phyloP scores from a whole-genome alignment of 2,888 invertebrate genomes.

The Oligia latruncula region DNA sequence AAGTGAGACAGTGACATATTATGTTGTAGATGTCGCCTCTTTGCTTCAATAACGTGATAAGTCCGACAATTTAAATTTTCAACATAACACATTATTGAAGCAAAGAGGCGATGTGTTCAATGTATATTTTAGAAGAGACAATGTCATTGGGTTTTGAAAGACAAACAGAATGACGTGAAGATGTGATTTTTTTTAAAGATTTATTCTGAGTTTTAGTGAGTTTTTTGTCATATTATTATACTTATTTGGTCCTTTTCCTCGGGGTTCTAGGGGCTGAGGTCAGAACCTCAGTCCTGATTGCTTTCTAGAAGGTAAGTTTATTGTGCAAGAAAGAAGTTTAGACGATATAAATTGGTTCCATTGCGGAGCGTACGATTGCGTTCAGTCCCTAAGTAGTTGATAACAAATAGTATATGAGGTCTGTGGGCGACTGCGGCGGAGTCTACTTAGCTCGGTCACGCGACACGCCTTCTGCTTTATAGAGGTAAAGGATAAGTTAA shows the following conservation, averaged over 20 bases:
- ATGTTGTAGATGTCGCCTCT: neutral
- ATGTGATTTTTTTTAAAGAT: neutral
- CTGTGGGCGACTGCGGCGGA: slow-evolving; percentile 21
- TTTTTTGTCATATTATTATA: too few relatives aligned
- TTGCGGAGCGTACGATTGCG: slow-evolving; percentile 6
- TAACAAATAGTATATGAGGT: slow-evolving; percentile 23
- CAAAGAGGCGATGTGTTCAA: too few relatives aligned
- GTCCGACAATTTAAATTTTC: too few relatives aligned
- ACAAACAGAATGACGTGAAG: too few relatives aligned
- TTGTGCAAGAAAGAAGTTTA: neutral
- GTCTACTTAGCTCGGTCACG: slow-evolving; percentile 28
- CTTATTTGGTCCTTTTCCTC: too few relatives aligned
- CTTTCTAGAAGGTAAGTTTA: neutral
- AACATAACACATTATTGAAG: too few relatives aligned
- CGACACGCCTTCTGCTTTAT: slow-evolving; percentile 13
- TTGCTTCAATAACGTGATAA: too few relatives aligned
- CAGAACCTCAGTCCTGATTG: neutral
- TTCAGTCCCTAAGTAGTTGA: slow-evolving; percentile 9
- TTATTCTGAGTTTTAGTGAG: too few relatives aligned
- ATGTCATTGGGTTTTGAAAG: neutral
- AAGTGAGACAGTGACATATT: neutral
- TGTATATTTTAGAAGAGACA: neutral
- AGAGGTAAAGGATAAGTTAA: slow-evolving; percentile 10
- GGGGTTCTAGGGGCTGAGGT: neutral
- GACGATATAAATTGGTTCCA: slow-evolving; percentile 18